Evolutionary conservation across 1,140 invertebrate species (phyloP).

Genomic region (Frieseomelitta varia): DNA sequence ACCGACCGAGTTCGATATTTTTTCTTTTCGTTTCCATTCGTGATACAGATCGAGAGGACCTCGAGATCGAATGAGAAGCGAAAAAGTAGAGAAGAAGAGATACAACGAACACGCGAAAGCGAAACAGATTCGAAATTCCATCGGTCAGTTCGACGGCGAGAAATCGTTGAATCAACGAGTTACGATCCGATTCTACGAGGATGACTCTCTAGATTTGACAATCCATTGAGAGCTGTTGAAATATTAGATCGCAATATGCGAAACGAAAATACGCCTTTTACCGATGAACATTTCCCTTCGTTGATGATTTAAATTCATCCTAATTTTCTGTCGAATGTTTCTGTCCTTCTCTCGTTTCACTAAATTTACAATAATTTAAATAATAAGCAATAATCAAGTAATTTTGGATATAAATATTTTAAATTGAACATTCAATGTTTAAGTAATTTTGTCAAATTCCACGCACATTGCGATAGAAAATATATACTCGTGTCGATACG

Average conservation of each 20-base stretch:
- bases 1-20: conserved; percentile 11
- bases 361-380: too few species aligned
- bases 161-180: not conserved
- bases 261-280: not conserved
- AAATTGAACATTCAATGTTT: too few species aligned
- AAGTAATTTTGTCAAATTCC: too few species aligned
- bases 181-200: not conserved
- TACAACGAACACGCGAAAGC: not conserved
- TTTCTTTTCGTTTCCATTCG: not conserved
- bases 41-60: conserved; percentile 9
- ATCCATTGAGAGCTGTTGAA: not conserved
- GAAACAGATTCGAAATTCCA: not conserved
- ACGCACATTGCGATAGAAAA: too few species aligned
- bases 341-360: not conserved
- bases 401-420: too few species aligned
- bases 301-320: not conserved
- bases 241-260: not conserved
- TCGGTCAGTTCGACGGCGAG: not conserved
- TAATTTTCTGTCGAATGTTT: too few species aligned
- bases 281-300: not conserved
- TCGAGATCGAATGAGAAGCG: not conserved
- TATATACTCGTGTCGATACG: too few species aligned
- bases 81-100: not conserved
- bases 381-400: too few species aligned
- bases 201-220: not conserved